A percentile compares a stretch with the other conserved stretches of the same genome.
Conservation (phyloP, 1,140 invertebrate species). For the Oscheius sp. region DNA sequence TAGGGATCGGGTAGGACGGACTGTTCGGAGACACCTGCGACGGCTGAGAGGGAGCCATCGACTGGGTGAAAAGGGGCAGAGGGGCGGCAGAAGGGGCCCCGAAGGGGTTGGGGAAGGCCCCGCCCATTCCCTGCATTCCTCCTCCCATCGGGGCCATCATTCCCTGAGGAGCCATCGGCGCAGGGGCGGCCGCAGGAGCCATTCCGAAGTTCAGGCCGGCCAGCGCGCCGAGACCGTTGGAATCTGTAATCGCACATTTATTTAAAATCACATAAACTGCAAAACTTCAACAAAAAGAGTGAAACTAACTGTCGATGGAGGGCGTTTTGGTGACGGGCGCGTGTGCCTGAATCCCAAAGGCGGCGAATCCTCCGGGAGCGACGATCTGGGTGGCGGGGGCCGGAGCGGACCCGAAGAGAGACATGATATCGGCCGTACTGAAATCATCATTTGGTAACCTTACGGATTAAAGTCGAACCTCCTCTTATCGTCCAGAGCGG, state of each 20-base stretch:
- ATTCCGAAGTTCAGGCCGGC: slow-evolving; percentile 19
- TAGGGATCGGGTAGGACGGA: slow-evolving; percentile 21
- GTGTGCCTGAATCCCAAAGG: slow-evolving; percentile 21
- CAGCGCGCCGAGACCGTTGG: slow-evolving; percentile 3
- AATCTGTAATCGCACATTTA: not conserved
- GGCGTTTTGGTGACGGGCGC: not conserved
- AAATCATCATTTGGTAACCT: slow-evolving; percentile 2
- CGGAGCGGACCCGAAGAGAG: slow-evolving; percentile 2
- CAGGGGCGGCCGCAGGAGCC: too few relatives aligned
- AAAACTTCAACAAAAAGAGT: slow-evolving; percentile 4
- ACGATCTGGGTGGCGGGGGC: slow-evolving; percentile 3
- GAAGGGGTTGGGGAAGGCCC: slow-evolving; percentile 1
- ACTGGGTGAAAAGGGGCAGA: not conserved
- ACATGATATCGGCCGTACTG: slow-evolving; percentile 21
- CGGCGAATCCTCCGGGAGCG: slow-evolving; percentile 30
- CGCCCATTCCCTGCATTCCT: not conserved
- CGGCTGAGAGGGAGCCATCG: not conserved
- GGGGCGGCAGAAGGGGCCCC: not conserved
- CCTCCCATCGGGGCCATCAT: not conserved
- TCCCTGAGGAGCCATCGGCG: too few relatives aligned
- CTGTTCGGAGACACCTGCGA: not conserved
- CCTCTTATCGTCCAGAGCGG: not conserved
- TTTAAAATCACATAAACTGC: not conserved
- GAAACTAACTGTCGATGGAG: not conserved
- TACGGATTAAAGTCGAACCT: too few relatives aligned